Evolutionary conservation across 1,140 invertebrate genomes (phyloP).

Genomic region (Harpegnathos saltator): DNA sequence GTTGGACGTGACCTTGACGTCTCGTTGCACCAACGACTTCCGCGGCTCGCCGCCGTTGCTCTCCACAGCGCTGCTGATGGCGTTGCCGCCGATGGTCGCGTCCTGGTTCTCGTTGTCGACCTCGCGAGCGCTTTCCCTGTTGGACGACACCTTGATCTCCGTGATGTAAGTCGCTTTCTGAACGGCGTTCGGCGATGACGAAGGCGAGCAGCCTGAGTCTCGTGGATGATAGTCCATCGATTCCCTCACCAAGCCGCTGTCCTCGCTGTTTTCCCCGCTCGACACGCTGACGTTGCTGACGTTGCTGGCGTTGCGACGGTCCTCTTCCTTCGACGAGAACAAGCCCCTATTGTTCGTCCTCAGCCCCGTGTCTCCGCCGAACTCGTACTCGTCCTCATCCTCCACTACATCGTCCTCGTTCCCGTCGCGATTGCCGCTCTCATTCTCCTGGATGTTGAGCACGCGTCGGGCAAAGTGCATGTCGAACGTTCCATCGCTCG

Average conservation of each 20-base stretch:
- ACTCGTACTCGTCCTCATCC: conserved; percentile 79
- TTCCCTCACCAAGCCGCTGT: conserved; percentile 81
- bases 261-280: conserved; percentile 83
- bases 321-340: conserved; percentile 70
- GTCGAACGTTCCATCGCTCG: conserved; percentile 68
- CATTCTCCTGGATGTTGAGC: conserved; percentile 66
- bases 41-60: conserved; percentile 63
- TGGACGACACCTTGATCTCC: conserved; percentile 85
- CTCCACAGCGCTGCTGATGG: conserved; percentile 25
- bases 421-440: conserved; percentile 68
- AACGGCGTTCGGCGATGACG: conserved; percentile 78
- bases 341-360: conserved; percentile 79
- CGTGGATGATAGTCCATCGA: conserved; percentile 74
- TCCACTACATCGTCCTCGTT: conserved; percentile 79
- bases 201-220: conserved; percentile 77
- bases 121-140: conserved; percentile 71
- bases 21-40: conserved; percentile 64
- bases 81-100: conserved; percentile 23
- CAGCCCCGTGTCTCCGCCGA: conserved; percentile 74
- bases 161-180: conserved; percentile 85
- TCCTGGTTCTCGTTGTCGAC: conserved; percentile 72
- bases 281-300: conserved; percentile 83
- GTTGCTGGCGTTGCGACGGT: conserved; percentile 72
- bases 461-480: conserved; percentile 77
- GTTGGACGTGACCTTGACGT: conserved; percentile 80